Percentiles rank a stretch among this genome's conserved stretches.
These are phyloP conservation scores for Probaryconus sp. DNA, from an alignment of 1,140 invertebrate species.

Conservation along the genomic window DNA sequence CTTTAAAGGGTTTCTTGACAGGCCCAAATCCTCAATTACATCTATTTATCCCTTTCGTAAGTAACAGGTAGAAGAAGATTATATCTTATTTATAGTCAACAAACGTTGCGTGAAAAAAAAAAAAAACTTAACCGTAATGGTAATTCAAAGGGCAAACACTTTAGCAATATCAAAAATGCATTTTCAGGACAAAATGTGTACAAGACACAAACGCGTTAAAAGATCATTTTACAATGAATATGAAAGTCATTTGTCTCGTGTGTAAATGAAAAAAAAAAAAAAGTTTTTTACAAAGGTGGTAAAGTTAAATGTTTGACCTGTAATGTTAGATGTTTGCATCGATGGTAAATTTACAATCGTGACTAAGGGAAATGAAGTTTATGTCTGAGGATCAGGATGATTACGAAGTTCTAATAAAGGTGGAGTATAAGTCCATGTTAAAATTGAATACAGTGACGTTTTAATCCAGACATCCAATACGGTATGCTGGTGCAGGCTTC, in stretches of 20 bases:
- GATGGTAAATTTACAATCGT: constrained; percentile 43
- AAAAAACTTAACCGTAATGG: no score
- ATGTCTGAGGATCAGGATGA: constrained; percentile 22
- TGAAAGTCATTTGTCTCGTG: no score
- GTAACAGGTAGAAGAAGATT: constrained; percentile 19
- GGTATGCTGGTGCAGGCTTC: constrained; percentile 36
- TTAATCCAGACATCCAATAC: constrained; percentile 41
- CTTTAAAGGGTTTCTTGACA: constrained; percentile 33
- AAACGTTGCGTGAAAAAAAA: no score
- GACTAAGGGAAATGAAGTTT: constrained; percentile 18
- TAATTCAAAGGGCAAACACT: no score
- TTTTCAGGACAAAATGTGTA: no score
- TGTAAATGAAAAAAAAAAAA: neutral
- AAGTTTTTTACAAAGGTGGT: neutral
- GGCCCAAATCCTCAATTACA: constrained; percentile 29
- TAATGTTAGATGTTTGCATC: neutral
- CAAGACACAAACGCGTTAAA: no score
- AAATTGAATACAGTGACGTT: constrained; percentile 40
- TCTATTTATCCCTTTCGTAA: constrained; percentile 20
- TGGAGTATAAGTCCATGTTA: constrained; percentile 29
- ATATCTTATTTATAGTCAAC: constrained; percentile 13
- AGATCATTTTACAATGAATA: no score
- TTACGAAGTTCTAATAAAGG: constrained; percentile 40
- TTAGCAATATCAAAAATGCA: no score
- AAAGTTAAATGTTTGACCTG: neutral